Percentiles rank a stretch among this genome's conserved stretches.
Conservation (phyloP, 2,888 invertebrate species). For the Campopleginae sp. region DNA sequence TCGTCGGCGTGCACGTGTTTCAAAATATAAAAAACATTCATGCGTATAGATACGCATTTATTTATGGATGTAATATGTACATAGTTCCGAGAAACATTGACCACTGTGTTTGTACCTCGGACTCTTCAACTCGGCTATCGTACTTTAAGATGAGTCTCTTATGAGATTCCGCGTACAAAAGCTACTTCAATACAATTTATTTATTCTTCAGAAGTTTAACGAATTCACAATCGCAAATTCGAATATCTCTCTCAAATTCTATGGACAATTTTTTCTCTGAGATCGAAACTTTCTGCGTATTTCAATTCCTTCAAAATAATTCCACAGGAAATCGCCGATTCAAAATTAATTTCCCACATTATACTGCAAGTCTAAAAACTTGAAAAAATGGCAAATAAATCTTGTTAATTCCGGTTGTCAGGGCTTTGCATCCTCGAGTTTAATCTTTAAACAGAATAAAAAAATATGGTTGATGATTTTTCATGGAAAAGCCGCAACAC, state of each 20-base stretch:
- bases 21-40: not conserved
- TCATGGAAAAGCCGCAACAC: not conserved
- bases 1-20: conserved; percentile 30
- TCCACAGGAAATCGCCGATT: not conserved
- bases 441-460: not conserved
- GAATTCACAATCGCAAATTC: not conserved
- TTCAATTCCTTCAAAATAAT: not conserved
- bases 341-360: not conserved
- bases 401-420: not conserved
- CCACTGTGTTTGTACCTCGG: conserved; percentile 20
- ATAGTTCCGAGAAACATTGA: conserved; percentile 2
- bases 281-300: not conserved
- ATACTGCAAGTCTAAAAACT: not conserved
- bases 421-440: not conserved
- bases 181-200: not conserved
- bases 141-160: not conserved
- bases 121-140: not conserved
- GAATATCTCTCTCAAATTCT: not conserved
- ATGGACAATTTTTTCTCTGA: not conserved
- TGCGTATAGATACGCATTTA: not conserved
- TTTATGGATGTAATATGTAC: not conserved
- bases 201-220: not conserved
- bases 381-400: not conserved
- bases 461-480: not conserved
- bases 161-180: conserved; percentile 14